Evolutionary conservation across 2,888 invertebrate genomes (phyloP), one percentile per base, ranked within the genome.

Genomic region (Willowsia nigromaculata): DNA sequence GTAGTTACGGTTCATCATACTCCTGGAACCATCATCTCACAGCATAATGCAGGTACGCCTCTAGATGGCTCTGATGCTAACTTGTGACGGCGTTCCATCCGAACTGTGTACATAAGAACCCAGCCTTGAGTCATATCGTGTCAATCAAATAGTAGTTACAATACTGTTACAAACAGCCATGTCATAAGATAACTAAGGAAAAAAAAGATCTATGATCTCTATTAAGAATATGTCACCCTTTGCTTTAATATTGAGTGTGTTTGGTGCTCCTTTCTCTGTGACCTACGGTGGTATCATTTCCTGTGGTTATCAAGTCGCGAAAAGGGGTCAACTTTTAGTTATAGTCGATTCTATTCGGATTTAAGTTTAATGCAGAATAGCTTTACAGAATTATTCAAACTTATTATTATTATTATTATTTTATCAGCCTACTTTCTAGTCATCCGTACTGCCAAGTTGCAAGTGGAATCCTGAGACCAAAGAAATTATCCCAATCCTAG

Each of bases 1-100:
- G 91, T 92, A n/a, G 92, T 92, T 33, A 92, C 92, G 0, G 91
- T 92, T 13, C 92, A 92, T 85, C 92, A 92, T 53, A 90, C 91
- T 9, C 84, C 89, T 7, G 22, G 40, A 62, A 50, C 81, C 11
- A 81, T 85, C n/a, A 89, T 89, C 33, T 13, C 78, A 47, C 85
- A 83, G 53, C 83, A 83, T 47, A n/a, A 50, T 25, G 81, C 53
- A 13, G 88, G 81, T 22, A 76, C 82, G 43, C 33, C 88, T 27
- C 30, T 89, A 7, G 89, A 89, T 81, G 80, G 85, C 71, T 43
- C 74, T 6, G 89, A 89, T 33, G 89, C 81, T 50, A 89, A 89
- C 81, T 89, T 89, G 89, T 89, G 89, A 89, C 89, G 85, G 25
- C 85, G 81, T 76, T 85, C 85, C 50, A 25, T 81, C 30, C 89